phyloP scores from a whole-genome alignment of 2,888 invertebrate genomes.

The Drosophila diplacantha region DNA sequence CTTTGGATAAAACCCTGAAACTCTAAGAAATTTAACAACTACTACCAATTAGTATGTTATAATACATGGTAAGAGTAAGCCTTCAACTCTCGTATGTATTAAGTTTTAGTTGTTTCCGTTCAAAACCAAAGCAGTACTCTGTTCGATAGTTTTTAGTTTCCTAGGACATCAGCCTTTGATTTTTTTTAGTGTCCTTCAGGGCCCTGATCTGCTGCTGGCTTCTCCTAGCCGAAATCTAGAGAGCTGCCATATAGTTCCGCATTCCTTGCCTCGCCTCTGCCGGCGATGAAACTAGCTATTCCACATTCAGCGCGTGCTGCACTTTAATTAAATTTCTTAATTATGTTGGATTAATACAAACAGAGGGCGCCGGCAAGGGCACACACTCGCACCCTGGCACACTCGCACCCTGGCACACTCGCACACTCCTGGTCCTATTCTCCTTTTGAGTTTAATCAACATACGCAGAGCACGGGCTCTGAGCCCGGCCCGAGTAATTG shows the following conservation, averaged over 20 bases:
- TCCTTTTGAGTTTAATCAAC: conserved; percentile 67
- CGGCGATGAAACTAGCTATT: conserved; percentile 40
- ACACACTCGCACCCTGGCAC: conserved; percentile 19
- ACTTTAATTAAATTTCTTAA: conserved; percentile 71
- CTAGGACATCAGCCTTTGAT: background rate
- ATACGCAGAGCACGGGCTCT: conserved; percentile 44
- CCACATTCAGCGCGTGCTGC: conserved; percentile 65
- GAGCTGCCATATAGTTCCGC: conserved; percentile 6
- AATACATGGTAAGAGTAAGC: background rate
- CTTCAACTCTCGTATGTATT: background rate
- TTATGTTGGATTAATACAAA: conserved; percentile 68
- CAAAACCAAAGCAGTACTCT: background rate
- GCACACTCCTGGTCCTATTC: conserved; percentile 53
- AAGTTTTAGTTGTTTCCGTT: background rate
- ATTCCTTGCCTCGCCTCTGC: background rate
- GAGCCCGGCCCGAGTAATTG: conserved; percentile 56
- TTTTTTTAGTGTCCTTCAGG: background rate
- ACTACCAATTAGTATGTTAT: background rate
- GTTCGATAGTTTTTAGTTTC: background rate
- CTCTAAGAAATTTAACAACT: too few species aligned
- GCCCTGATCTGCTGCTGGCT: background rate
- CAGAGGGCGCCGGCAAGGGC: conserved; percentile 28
- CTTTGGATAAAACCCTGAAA: background rate
- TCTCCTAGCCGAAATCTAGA: background rate
- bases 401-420: conserved; percentile 16